phyloP scores from a whole-genome alignment of 2,888 invertebrate genomes.

The Xanthia icteritia region DNA sequence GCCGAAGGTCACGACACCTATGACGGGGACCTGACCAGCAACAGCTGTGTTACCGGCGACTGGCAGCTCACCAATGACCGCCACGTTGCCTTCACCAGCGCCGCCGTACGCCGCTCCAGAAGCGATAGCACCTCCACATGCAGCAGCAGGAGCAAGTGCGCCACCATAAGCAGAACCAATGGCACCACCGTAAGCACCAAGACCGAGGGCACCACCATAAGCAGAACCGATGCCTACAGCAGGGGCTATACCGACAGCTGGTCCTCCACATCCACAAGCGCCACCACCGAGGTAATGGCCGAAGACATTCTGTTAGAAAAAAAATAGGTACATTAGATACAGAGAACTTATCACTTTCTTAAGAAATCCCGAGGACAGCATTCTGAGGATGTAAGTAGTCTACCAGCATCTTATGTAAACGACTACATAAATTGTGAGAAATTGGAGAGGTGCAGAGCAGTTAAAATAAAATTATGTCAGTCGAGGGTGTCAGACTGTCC shows the following conservation, averaged over 20 bases:
- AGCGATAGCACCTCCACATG: conserved; percentile 6
- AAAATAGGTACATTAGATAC: background rate
- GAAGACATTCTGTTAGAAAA: conserved; percentile 20
- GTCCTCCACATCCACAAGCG: background rate
- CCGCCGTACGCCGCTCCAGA: conserved; percentile 28
- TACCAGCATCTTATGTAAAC: background rate
- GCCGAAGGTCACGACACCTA: conserved; percentile 65
- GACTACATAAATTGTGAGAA: background rate
- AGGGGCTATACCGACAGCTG: background rate
- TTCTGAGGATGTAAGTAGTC: background rate
- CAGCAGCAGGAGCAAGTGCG: conserved; percentile 1
- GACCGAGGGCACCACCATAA: background rate
- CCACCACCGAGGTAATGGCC: conserved; percentile 9
- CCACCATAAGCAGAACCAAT: conserved; percentile 5
- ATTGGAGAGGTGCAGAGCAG: background rate
- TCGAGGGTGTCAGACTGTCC: background rate
- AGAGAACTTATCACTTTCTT: background rate
- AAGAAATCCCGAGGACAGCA: background rate
- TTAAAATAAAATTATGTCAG: background rate
- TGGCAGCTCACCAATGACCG: conserved; percentile 68
- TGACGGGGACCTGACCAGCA: conserved; percentile 67
- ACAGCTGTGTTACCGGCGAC: conserved; percentile 51
- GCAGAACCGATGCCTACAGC: background rate
- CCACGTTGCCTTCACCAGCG: conserved; percentile 72
- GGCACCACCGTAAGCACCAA: background rate